Conservation (phyloP, 2,888 invertebrate species). For the Lordiphosa andalusiaca region DNA sequence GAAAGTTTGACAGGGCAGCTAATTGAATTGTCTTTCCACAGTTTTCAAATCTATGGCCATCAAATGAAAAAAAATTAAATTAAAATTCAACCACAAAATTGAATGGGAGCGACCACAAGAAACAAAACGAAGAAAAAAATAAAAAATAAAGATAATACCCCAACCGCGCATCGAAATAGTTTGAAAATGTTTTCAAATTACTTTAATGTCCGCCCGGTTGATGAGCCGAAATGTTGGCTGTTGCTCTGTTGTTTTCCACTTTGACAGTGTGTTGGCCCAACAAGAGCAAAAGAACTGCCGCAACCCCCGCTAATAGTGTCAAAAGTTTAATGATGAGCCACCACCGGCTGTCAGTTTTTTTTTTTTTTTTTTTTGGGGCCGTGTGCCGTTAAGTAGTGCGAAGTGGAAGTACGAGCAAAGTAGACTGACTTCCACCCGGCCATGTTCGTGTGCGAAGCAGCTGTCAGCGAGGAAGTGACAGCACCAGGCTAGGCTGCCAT, state of each 20-base stretch:
- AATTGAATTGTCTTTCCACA: conserved; percentile 69
- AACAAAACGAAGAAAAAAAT: conserved; percentile 6
- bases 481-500: conserved; percentile 40
- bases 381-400: conserved; percentile 59
- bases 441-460: conserved; percentile 52
- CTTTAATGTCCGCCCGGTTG: conserved; percentile 48
- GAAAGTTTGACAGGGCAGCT: conserved; percentile 74
- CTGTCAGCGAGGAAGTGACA: conserved; percentile 63
- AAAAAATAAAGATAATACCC: no score
- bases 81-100: conserved; percentile 26
- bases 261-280: conserved; percentile 34
- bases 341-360: conserved; percentile 51
- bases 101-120: not conserved
- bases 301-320: conserved; percentile 70
- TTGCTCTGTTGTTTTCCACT: conserved; percentile 7
- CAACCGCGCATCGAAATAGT: conserved; percentile 21
- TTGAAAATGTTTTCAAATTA: conserved; percentile 55
- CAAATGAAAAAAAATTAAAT: conserved; percentile 17
- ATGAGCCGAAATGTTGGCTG: conserved; percentile 29
- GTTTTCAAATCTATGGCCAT: conserved; percentile 27
- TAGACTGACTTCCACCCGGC: conserved; percentile 9
- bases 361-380: conserved; percentile 31
- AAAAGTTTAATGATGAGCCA: conserved; percentile 72
- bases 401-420: conserved; percentile 1
- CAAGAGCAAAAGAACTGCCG: not conserved